A percentile compares a stretch with the other conserved stretches of the same genome.
Conservation (phyloP, 2,888 invertebrate species). For the Drosophila rellima region DNA sequence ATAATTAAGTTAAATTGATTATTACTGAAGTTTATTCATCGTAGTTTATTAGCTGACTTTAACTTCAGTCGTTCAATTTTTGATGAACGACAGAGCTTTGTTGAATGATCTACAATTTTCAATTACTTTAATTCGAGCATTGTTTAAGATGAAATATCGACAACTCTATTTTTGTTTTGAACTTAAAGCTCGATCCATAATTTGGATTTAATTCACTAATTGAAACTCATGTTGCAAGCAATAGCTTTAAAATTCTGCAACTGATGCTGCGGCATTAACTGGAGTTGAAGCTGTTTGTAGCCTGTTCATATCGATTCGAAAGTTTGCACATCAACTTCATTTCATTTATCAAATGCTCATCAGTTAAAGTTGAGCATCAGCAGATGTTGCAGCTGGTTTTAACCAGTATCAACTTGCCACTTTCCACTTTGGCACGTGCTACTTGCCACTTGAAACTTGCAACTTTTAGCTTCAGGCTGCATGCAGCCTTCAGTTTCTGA, state of each 20-base stretch:
- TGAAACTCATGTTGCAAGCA: background rate
- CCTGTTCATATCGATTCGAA: slow-evolving; percentile 15
- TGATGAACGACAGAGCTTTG: too few relatives aligned
- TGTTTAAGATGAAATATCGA: too few relatives aligned
- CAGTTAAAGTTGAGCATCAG: slow-evolving; percentile 26
- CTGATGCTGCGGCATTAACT: background rate
- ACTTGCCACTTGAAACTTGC: slow-evolving; percentile 22
- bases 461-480: slow-evolving; percentile 2
- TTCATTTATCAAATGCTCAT: slow-evolving; percentile 60
- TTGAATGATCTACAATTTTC: too few relatives aligned
- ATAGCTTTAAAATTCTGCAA: background rate
- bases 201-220: background rate
- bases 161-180: too few relatives aligned
- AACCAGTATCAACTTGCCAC: slow-evolving; percentile 33
- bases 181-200: too few relatives aligned
- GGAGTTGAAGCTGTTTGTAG: background rate
- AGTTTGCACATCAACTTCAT: slow-evolving; percentile 37
- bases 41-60: too few relatives aligned
- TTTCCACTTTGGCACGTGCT: slow-evolving; percentile 24
- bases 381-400: slow-evolving; percentile 37
- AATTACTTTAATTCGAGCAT: too few relatives aligned
- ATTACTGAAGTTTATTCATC: too few relatives aligned
- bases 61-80: too few relatives aligned
- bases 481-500: slow-evolving; percentile 21
- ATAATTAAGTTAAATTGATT: too few relatives aligned